Base-by-base conservation (phyloP, 2,888 invertebrate species). In the Trichopoda pennipes region DNA sequence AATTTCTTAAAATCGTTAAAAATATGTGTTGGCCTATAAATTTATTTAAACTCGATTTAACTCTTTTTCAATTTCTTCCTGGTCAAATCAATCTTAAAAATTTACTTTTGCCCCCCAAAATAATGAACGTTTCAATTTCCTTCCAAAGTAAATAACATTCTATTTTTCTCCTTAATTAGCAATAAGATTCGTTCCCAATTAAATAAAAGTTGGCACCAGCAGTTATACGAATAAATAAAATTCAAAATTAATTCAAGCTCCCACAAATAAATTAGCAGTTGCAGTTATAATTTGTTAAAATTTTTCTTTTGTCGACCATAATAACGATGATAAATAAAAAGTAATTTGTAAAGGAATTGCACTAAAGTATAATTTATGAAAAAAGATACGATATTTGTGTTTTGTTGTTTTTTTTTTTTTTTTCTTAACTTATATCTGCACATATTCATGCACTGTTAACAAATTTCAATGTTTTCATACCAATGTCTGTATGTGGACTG, bases 161-260 rank as follows among this genome's bases (percentile, higher is more conserved):
- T 8, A 38, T 21, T 70, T 51, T 61, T 42, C 53, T 28, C 16
- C 19, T 44, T 42, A 55, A 53, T 53, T 61, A 42, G 32, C 61
- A 53, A 61, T 73, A 17, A 73, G 51, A 42, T 63, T 16, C 42
- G 21, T 21, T 19, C 19, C 16, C 53, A 53, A 19, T 61, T 17
- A 44, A 44, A 35, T 47, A 6, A 19, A 44, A 19, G 6, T 23
- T 19, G 8, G 14, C 28, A 53, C n/a, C 28, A 28, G 28, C 17
- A 60, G 60, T 21, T 23, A 19, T 7, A 12, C n/a, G 12, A 4
- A 17, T 23, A 51, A 51, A 42, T 42, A 4, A 4, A 19, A 55
- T 63, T 32, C 17, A 17, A 49, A 28, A 63, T 55, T 47, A 8
- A 21, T 21, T 53, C 2, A 35, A 19, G 9, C n/a, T 35, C 35